A percentile compares a stretch with the other conserved stretches of the same genome.
Evolutionary conservation across 2,888 invertebrate species (phyloP).

Genomic region (Parnassius smintheus): DNA sequence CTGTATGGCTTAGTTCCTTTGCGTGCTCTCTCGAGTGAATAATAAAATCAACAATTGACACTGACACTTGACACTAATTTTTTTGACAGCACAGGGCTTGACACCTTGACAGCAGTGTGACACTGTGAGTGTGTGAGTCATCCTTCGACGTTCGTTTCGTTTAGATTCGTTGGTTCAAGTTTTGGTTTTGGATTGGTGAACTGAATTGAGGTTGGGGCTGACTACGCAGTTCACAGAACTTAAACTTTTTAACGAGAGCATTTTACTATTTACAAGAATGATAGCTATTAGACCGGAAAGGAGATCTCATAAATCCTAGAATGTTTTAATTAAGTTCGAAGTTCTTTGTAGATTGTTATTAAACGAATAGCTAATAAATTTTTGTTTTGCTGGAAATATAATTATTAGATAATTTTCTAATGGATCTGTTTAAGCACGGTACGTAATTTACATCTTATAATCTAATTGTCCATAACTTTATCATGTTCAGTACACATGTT

Average conservation of each 20-base stretch:
- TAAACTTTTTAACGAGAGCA: too few species aligned
- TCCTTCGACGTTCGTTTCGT: too few species aligned
- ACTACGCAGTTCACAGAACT: conserved; percentile 2
- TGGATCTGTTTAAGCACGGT: conserved; percentile 64
- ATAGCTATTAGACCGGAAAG: conserved; percentile 6
- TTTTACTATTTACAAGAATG: conserved; percentile 21
- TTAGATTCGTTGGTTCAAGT: too few species aligned
- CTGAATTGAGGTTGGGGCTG: conserved; percentile 17
- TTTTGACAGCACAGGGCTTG: too few species aligned
- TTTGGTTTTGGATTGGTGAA: too few species aligned
- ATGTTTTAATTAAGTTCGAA: background rate
- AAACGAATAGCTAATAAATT: conserved; percentile 5
- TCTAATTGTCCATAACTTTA: too few species aligned
- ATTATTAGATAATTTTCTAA: conserved; percentile 29
- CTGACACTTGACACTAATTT: background rate
- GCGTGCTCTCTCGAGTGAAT: too few species aligned
- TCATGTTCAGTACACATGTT: too few species aligned
- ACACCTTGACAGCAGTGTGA: too few species aligned
- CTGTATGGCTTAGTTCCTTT: too few species aligned
- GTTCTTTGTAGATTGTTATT: conserved; percentile 5
- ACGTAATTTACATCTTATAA: conserved; percentile 26
- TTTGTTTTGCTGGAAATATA: conserved; percentile 11
- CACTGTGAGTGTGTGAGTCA: too few species aligned
- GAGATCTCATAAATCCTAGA: background rate
- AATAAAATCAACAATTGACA: background rate